A percentile compares a stretch with the other conserved stretches of the same genome.
phyloP scores from a whole-genome alignment of 1,140 invertebrate species.

The Hirudo medicinalis region DNA sequence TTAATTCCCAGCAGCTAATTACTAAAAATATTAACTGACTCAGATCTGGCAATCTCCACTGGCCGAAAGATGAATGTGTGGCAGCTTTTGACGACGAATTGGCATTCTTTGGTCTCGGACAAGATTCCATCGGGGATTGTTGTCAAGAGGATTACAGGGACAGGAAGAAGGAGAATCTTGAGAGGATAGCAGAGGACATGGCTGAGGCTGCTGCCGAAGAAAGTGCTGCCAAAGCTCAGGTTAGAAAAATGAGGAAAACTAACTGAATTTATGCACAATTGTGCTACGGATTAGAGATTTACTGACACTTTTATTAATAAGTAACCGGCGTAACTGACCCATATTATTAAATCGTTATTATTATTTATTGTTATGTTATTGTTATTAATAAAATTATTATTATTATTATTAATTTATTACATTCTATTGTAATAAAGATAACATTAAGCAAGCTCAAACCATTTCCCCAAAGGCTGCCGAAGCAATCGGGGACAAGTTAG shows the following conservation, averaged over 20 bases:
- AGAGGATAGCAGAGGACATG: constrained; percentile 92
- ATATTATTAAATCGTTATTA: too few relatives aligned
- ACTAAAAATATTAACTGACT: constrained; percentile 64
- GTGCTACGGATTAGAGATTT: too few relatives aligned
- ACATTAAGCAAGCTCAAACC: too few relatives aligned
- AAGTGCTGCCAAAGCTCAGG: constrained; percentile 49
- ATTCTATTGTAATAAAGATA: too few relatives aligned
- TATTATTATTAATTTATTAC: too few relatives aligned
- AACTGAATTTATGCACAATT: too few relatives aligned
- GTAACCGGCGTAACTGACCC: too few relatives aligned
- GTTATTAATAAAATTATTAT: too few relatives aligned
- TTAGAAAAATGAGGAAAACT: constrained; percentile 43
- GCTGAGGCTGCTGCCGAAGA: constrained; percentile 35
- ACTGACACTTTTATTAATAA: too few relatives aligned
- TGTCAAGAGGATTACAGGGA: constrained; percentile 98
- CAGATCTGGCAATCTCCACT: constrained; percentile 92
- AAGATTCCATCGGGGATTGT: constrained; percentile 93
- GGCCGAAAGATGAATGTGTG: constrained; percentile 95
- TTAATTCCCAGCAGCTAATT: constrained; percentile 64
- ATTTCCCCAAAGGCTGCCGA: not conserved
- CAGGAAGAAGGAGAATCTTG: constrained; percentile 92
- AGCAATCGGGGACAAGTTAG: constrained; percentile 47
- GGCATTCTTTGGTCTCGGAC: constrained; percentile 94
- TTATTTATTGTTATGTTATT: too few relatives aligned
- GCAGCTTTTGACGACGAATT: constrained; percentile 97